A percentile compares a stretch with the other conserved stretches of the same genome.
phyloP scores from a whole-genome alignment of 2,888 invertebrate genomes.

The Deroplatys truncata region DNA sequence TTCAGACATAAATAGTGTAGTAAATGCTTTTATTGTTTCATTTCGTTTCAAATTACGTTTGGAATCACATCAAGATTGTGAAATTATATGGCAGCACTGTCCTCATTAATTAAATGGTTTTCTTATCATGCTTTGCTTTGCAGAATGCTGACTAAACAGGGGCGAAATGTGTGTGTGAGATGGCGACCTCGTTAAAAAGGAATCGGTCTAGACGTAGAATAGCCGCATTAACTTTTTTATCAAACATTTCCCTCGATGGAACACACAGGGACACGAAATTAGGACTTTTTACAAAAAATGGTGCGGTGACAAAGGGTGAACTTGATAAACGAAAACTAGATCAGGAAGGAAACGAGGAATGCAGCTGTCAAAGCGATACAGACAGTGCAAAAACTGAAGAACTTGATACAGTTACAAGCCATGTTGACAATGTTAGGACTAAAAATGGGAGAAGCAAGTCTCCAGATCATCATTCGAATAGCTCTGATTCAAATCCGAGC shows the following conservation, averaged over 20 bases:
- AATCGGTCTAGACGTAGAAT: slow-evolving; percentile 76
- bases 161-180: background rate
- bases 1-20: background rate
- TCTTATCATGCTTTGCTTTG: background rate
- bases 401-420: background rate
- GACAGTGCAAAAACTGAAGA: slow-evolving; percentile 35
- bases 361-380: slow-evolving; percentile 40
- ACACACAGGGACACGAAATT: slow-evolving; percentile 71
- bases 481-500: slow-evolving; percentile 59
- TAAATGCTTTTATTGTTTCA: background rate
- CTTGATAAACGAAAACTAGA: slow-evolving; percentile 23
- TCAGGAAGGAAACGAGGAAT: slow-evolving; percentile 39
- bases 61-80: background rate
- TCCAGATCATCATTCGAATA: slow-evolving; percentile 57
- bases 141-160: background rate
- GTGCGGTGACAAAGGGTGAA: background rate
- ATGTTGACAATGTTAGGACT: background rate
- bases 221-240: slow-evolving; percentile 89
- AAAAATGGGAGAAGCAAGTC: slow-evolving; percentile 29
- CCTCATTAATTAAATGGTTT: background rate
- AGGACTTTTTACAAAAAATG: slow-evolving; percentile 40
- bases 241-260: slow-evolving; percentile 93
- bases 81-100: background rate
- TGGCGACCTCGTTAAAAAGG: slow-evolving; percentile 36
- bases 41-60: background rate